Conservation (phyloP, 1,140 invertebrate genomes). For the Hylyphantes graminicola region DNA sequence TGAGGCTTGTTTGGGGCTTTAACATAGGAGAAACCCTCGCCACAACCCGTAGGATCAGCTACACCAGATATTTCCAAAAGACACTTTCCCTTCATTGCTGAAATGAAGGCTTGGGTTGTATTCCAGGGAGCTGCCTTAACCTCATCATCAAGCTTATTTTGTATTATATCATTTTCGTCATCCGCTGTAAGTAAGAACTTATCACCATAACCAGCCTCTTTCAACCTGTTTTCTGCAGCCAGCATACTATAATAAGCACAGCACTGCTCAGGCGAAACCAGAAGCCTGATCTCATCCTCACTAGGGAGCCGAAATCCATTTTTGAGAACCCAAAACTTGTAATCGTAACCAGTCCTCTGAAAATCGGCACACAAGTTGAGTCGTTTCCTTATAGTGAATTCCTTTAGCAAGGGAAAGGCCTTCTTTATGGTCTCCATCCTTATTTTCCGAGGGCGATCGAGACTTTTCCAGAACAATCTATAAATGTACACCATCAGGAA, state of each 20-base stretch:
- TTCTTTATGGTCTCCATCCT: slow-evolving; percentile 99
- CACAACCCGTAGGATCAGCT: slow-evolving; percentile 92
- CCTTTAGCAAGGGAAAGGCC: slow-evolving; percentile 95
- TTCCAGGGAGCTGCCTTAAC: slow-evolving; percentile 91
- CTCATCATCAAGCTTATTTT: slow-evolving; percentile 98
- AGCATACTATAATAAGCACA: slow-evolving; percentile 98
- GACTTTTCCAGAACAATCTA: slow-evolving; percentile 96
- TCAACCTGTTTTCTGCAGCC: slow-evolving; percentile 91
- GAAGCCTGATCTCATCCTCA: slow-evolving; percentile 96
- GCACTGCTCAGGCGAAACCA: slow-evolving; percentile 98
- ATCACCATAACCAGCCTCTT: slow-evolving; percentile 97
- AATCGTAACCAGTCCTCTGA: slow-evolving; percentile 92
- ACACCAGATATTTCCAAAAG: slow-evolving; percentile 94
- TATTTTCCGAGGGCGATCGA: slow-evolving; percentile 88
- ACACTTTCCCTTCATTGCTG: slow-evolving; percentile 97
- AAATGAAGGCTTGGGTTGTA: slow-evolving; percentile 91
- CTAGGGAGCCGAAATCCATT: slow-evolving; percentile 95
- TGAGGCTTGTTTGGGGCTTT: slow-evolving; percentile 93
- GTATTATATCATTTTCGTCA: slow-evolving; percentile 95
- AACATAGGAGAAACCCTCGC: slow-evolving; percentile 97
- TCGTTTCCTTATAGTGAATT: slow-evolving; percentile 96
- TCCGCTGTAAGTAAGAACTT: slow-evolving; percentile 95
- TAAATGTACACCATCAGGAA: slow-evolving; percentile 99
- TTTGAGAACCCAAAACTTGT: slow-evolving; percentile 97
- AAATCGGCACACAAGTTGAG: slow-evolving; percentile 98